Percentiles rank a stretch among this genome's conserved stretches.
phyloP scores from a whole-genome alignment of 1,140 invertebrate genomes.

The Meloidogyne hapla region DNA sequence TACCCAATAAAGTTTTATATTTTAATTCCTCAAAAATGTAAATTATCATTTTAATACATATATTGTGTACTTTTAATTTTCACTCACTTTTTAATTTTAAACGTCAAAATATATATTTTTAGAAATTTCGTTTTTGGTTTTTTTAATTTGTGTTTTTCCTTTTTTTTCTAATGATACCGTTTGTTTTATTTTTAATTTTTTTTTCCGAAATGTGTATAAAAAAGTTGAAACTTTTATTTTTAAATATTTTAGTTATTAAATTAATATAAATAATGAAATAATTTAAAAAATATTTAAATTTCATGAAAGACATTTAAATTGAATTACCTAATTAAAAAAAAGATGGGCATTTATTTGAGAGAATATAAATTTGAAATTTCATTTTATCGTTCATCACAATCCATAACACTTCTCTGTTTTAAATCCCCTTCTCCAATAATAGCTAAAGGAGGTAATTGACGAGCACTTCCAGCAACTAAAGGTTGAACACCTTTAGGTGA shows the following conservation, averaged over 20 bases:
- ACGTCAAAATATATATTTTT: background rate
- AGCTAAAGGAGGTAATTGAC: constrained; percentile 24
- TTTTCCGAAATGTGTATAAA: constrained; percentile 6
- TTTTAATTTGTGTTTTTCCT: background rate
- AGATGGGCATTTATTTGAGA: too few species aligned
- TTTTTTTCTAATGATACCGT: background rate
- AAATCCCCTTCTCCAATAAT: background rate
- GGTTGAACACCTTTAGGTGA: constrained; percentile 5
- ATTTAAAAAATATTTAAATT: too few species aligned
- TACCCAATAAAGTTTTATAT: background rate
- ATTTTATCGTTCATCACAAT: background rate
- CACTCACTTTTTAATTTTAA: background rate
- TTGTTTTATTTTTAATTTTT: background rate
- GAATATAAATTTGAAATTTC: background rate
- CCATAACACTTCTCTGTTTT: background rate
- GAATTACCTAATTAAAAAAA: too few species aligned
- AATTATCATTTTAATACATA: background rate
- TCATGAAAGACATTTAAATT: too few species aligned
- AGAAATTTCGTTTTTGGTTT: background rate
- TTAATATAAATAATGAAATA: too few species aligned
- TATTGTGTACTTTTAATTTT: background rate
- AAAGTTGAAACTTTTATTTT: background rate
- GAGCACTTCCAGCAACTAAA: constrained; percentile 10
- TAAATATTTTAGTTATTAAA: too few species aligned
- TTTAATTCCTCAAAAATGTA: constrained; percentile 6